Conservation (phyloP, 2,888 invertebrate species). For the Caenorhabditis drosophilae region DNA sequence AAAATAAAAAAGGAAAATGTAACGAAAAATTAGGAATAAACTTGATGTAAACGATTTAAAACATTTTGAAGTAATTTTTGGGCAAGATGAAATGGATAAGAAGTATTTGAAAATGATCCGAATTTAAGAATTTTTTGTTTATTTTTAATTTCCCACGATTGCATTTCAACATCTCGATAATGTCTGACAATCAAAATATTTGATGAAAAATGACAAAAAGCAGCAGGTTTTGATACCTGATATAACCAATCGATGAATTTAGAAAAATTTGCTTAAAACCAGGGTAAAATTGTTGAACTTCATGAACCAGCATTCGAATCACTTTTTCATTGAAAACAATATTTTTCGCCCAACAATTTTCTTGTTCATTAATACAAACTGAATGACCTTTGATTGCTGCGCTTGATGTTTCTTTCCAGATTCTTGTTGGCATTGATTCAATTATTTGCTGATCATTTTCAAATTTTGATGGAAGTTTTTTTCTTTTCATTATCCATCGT, state of each 20-base stretch:
- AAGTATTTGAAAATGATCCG: slow-evolving; percentile 28
- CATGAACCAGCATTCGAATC: slow-evolving; percentile 28
- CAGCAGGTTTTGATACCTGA: slow-evolving; percentile 7
- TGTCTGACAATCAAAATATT: slow-evolving; percentile 16
- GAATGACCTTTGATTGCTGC: slow-evolving; percentile 27
- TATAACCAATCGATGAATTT: slow-evolving; percentile 23
- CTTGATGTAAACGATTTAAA: slow-evolving; percentile 16
- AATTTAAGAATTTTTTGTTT: slow-evolving; percentile 11
- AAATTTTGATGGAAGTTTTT: slow-evolving; percentile 21
- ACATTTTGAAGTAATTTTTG: slow-evolving; percentile 19
- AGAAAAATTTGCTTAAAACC: slow-evolving; percentile 24
- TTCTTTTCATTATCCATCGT: slow-evolving; percentile 41
- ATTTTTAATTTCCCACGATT: slow-evolving; percentile 31
- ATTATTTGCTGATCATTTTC: slow-evolving; percentile 22
- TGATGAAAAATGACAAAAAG: slow-evolving; percentile 21
- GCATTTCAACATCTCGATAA: slow-evolving; percentile 37
- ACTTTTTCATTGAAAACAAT: slow-evolving; percentile 36
- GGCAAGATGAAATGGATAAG: slow-evolving; percentile 11
- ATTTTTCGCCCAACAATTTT: slow-evolving; percentile 34
- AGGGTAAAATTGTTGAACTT: slow-evolving; percentile 32
- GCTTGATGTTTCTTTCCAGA: slow-evolving; percentile 34
- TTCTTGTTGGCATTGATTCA: slow-evolving; percentile 24
- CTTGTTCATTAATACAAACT: slow-evolving; percentile 16
- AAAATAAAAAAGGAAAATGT: slow-evolving; percentile 1
- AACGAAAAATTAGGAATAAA: too few relatives aligned